These are phyloP conservation scores for Buteo buteo DNA, from an alignment of 2,113 vertebrate genomes.

Conservation along the genomic window DNA sequence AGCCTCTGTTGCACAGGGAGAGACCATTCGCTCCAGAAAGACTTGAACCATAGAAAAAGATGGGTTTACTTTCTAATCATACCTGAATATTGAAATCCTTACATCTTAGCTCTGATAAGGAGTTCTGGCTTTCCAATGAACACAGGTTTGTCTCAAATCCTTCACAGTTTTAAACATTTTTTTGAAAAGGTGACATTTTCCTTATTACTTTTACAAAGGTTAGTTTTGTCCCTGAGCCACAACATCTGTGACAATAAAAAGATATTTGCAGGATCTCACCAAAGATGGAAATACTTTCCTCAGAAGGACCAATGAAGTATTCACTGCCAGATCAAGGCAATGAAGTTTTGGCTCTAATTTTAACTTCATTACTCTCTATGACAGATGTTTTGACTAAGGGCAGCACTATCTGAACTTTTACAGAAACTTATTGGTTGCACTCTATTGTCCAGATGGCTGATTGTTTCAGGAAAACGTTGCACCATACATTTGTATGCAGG, in stretches of 20 bases:
- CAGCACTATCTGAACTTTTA: background rate
- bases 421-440: background rate
- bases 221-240: background rate
- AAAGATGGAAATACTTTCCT: background rate
- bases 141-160: background rate
- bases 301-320: background rate
- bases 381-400: background rate
- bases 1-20: background rate
- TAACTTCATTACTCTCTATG: background rate
- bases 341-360: constrained; percentile 10
- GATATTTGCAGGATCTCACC: background rate
- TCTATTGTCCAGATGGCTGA: background rate
- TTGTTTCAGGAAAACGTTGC: background rate
- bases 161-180: background rate
- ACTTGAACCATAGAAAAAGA: background rate
- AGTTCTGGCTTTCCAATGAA: background rate
- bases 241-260: constrained; percentile 35
- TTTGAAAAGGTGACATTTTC: background rate
- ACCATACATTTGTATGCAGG: background rate
- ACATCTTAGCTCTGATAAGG: background rate
- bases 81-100: background rate
- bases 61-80: background rate
- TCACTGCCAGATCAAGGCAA: background rate
- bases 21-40: background rate
- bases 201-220: constrained; percentile 12